Base-by-base conservation (phyloP, 2,113 vertebrate species). In the Percopsis transmontana region DNA sequence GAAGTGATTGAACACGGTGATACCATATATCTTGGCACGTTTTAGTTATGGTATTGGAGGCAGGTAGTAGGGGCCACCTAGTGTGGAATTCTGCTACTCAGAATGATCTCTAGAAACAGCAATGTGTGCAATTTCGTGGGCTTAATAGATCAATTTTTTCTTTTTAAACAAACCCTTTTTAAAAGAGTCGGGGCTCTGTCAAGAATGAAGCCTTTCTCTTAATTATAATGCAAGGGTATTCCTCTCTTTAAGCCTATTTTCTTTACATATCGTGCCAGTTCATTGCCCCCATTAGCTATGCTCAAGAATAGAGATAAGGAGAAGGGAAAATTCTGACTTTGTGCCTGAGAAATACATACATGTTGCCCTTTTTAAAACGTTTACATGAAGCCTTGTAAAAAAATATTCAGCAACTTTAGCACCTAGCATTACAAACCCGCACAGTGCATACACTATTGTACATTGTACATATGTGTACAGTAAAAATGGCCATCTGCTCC, bases 321-420 rank as follows among this genome's bases (percentile, higher is more conserved):
- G 53, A 61, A 70, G 59, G 48, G 19, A 66, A 78, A 72, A 38
- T 20, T 27, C 70, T 23, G 62, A 82, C 81, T 84, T 77, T 86
- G 91, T 92, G 91, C 91, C 90, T 89, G 69, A 83, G 50, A 69
- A 53, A 42, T 52, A 73, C 8, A 33, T 33, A 33, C 70, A 58
- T 85, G 77, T 81, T 86, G 80, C 85, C 76, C 41, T 66, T 80
- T 52, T 86, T 68, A 33, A 85, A 80, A 76, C 79, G 87, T 91
- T 89, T 88, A 91, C 87, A 89, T 74, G 69, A 87, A 85, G 77
- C 63, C 81, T 75, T 78, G 60, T 82, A 82, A 48, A 62, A 74
- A 50, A 72, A 52, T 12, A 64, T 63, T 27, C 60, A 52, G 39
- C 56, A 15, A 15, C 18, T 67, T 21, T 56, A 79, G 60, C 44